Conservation (phyloP, 2,888 invertebrate species). For the Platycheirus rosarum region DNA sequence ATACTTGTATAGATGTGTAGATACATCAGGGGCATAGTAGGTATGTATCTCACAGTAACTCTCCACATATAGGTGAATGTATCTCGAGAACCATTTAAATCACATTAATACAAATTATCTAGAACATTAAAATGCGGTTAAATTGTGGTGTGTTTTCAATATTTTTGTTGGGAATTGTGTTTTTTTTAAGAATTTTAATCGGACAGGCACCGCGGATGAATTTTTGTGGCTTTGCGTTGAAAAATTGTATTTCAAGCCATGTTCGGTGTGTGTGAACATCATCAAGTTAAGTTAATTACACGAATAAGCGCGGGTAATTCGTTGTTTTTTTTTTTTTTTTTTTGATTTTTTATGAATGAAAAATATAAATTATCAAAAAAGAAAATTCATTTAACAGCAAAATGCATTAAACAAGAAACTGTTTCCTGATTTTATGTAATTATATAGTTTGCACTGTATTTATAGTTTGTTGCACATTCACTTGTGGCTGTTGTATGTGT, state of each 20-base stretch:
- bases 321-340: slow-evolving; percentile 27
- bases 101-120: slow-evolving; percentile 74
- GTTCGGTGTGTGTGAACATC: slow-evolving; percentile 53
- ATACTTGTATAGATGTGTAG: neutral
- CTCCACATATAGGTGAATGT: slow-evolving; percentile 20
- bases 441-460: slow-evolving; percentile 47
- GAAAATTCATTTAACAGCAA: slow-evolving; percentile 46
- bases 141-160: slow-evolving; percentile 60
- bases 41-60: neutral
- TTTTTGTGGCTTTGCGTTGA: slow-evolving; percentile 41
- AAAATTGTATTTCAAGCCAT: slow-evolving; percentile 32
- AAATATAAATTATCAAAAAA: slow-evolving; percentile 19
- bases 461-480: slow-evolving; percentile 1
- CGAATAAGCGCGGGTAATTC: slow-evolving; percentile 59
- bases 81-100: slow-evolving; percentile 67
- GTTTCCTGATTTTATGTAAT: slow-evolving; percentile 58
- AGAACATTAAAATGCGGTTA: slow-evolving; percentile 73
- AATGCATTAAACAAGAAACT: slow-evolving; percentile 59
- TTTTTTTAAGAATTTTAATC: slow-evolving; percentile 5
- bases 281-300: slow-evolving; percentile 68
- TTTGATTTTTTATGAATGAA: slow-evolving; percentile 49
- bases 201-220: slow-evolving; percentile 2
- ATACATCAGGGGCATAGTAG: neutral
- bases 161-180: slow-evolving; percentile 41
- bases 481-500: neutral